phyloP scores from a whole-genome alignment of 2,888 invertebrate species.

The Podabrus alpinus region DNA sequence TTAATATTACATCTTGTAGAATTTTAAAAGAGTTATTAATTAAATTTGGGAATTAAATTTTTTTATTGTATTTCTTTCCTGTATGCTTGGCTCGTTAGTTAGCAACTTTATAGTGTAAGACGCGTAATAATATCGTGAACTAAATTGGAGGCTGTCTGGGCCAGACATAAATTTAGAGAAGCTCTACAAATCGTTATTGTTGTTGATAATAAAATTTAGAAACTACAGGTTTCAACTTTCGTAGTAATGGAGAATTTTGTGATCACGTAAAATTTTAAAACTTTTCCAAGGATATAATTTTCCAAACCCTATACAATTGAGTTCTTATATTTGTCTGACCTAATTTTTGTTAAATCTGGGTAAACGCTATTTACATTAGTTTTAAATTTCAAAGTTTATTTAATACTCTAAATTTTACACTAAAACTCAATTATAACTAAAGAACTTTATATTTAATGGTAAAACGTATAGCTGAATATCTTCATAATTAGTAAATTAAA shows the following conservation, averaged over 20 bases:
- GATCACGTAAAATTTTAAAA: not conserved
- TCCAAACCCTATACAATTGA: not conserved
- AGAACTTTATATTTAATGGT: not conserved
- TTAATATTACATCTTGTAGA: not conserved
- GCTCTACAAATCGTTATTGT: not conserved
- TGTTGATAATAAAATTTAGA: not conserved
- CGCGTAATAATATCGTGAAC: not conserved
- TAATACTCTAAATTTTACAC: not conserved
- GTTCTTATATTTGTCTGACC: not conserved
- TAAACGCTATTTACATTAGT: not conserved
- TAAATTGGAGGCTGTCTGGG: not conserved
- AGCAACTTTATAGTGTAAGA: not conserved
- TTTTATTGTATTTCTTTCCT: not conserved
- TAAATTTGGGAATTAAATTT: not conserved
- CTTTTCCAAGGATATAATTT: not conserved
- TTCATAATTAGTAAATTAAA: not conserved
- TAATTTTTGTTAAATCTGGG: not conserved
- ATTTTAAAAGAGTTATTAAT: not conserved
- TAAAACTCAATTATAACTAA: not conserved
- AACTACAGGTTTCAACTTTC: not conserved
- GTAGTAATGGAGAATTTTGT: not conserved
- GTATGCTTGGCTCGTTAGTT: not conserved
- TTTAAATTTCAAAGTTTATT: not conserved
- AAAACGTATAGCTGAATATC: not conserved
- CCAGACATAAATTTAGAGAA: not conserved